phyloP scores from a whole-genome alignment of 2,888 invertebrate species.

The Polyommatus icarus region DNA sequence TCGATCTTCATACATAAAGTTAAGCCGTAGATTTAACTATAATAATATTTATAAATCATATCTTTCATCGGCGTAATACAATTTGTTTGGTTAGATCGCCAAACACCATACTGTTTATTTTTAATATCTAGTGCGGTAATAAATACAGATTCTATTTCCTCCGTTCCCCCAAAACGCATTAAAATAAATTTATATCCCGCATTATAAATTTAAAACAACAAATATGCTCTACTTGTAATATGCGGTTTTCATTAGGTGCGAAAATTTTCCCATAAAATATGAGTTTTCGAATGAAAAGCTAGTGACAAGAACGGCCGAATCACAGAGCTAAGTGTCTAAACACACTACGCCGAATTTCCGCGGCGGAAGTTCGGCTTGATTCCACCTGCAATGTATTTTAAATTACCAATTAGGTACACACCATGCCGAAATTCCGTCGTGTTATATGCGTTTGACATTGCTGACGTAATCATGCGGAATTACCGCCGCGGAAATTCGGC shows the following conservation, averaged over 20 bases:
- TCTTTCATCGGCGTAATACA: background rate
- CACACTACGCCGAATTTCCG: too few relatives aligned
- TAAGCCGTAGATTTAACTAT: background rate
- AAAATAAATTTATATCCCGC: slow-evolving; percentile 2
- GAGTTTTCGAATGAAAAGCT: too few relatives aligned
- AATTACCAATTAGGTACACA: too few relatives aligned
- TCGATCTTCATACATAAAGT: background rate
- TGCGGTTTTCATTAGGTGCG: background rate
- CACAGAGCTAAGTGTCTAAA: too few relatives aligned
- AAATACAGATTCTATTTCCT: slow-evolving; percentile 17
- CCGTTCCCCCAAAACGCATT: background rate
- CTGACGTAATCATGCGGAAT: too few relatives aligned
- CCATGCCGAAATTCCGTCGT: too few relatives aligned
- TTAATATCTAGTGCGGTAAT: slow-evolving; percentile 22
- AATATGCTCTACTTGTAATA: background rate
- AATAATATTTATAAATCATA: background rate
- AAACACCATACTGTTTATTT: slow-evolving; percentile 12
- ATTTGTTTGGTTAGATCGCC: background rate
- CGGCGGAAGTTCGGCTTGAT: too few relatives aligned
- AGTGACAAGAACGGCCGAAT: too few relatives aligned
- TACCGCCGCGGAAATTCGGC: too few relatives aligned
- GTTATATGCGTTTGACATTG: too few relatives aligned
- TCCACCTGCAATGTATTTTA: too few relatives aligned
- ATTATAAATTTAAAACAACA: slow-evolving; percentile 19
- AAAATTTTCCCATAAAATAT: too few relatives aligned